phyloP scores from a whole-genome alignment of 2,888 invertebrate genomes.

The Cheilosia scutellata region DNA sequence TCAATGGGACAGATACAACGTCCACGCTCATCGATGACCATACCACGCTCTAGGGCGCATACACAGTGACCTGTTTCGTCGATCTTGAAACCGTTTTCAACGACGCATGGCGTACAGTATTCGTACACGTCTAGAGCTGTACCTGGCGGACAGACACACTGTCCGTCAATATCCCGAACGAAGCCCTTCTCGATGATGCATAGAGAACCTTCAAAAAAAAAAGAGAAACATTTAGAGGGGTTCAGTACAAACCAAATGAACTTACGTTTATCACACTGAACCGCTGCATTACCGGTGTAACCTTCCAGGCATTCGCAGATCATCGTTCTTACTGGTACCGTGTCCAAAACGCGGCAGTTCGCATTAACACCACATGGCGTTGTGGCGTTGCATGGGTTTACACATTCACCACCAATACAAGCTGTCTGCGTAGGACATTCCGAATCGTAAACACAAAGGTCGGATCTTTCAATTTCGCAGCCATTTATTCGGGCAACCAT shows the following conservation, averaged over 20 bases:
- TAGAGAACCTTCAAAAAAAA: slow-evolving; percentile 84
- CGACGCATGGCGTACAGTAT: slow-evolving; percentile 90
- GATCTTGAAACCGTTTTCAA: slow-evolving; percentile 89
- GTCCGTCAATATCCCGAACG: slow-evolving; percentile 87
- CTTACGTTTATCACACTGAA: slow-evolving; percentile 92
- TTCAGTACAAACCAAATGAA: slow-evolving; percentile 74
- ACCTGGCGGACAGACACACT: slow-evolving; percentile 91
- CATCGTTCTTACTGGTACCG: slow-evolving; percentile 93
- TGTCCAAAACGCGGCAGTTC: slow-evolving; percentile 91
- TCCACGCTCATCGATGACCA: slow-evolving; percentile 90
- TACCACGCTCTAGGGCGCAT: slow-evolving; percentile 91
- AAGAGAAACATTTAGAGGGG: slow-evolving; percentile 17
- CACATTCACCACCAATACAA: slow-evolving; percentile 92
- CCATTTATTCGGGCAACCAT: slow-evolving; percentile 87
- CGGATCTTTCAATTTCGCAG: slow-evolving; percentile 86
- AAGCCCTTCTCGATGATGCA: slow-evolving; percentile 89
- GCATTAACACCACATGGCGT: slow-evolving; percentile 93
- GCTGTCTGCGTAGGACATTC: slow-evolving; percentile 94
- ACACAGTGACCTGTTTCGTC: slow-evolving; percentile 92
- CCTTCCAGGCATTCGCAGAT: slow-evolving; percentile 94
- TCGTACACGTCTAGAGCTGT: slow-evolving; percentile 91
- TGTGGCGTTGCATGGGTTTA: slow-evolving; percentile 92
- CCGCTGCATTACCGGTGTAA: slow-evolving; percentile 93
- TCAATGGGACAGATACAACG: slow-evolving; percentile 91
- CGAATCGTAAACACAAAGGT: slow-evolving; percentile 90